A percentile compares a stretch with the other conserved stretches of the same genome.
Evolutionary conservation across 1,140 invertebrate species (phyloP).

Genomic region (Apis cerana): DNA sequence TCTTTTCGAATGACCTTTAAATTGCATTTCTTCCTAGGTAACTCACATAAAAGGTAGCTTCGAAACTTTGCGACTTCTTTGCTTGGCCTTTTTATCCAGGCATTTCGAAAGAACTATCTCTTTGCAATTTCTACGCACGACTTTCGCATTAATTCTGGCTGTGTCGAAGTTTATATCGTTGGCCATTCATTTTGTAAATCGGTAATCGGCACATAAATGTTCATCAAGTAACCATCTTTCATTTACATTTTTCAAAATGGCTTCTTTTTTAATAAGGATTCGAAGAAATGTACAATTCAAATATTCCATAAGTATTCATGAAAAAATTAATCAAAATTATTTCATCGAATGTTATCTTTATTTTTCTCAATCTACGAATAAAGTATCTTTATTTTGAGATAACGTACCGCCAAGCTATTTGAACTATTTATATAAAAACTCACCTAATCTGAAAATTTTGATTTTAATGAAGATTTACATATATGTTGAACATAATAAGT

Average conservation of each 20-base stretch:
- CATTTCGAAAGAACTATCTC: background rate
- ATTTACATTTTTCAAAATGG: background rate
- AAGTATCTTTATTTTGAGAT: no score
- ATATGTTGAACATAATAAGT: no score
- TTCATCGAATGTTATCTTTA: background rate
- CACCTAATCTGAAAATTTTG: no score
- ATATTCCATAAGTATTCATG: background rate
- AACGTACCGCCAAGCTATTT: no score
- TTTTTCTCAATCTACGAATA: background rate
- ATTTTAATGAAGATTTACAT: no score
- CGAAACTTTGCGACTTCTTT: conserved; percentile 33
- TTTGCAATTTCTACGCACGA: conserved; percentile 46
- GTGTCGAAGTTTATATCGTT: conserved; percentile 57
- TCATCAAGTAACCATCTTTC: no score
- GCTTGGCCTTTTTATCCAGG: conserved; percentile 6
- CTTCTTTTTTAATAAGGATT: background rate
- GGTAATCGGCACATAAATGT: background rate
- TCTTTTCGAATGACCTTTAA: conserved; percentile 53
- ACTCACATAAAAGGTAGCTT: conserved; percentile 41
- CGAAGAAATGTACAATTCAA: background rate
- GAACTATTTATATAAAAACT: no score
- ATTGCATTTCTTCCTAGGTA: conserved; percentile 51
- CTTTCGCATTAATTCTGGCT: conserved; percentile 38
- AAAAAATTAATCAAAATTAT: background rate
- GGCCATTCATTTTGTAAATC: conserved; percentile 33